phyloP scores from a whole-genome alignment of 1,140 invertebrate genomes.

The Brachionus angularis region DNA sequence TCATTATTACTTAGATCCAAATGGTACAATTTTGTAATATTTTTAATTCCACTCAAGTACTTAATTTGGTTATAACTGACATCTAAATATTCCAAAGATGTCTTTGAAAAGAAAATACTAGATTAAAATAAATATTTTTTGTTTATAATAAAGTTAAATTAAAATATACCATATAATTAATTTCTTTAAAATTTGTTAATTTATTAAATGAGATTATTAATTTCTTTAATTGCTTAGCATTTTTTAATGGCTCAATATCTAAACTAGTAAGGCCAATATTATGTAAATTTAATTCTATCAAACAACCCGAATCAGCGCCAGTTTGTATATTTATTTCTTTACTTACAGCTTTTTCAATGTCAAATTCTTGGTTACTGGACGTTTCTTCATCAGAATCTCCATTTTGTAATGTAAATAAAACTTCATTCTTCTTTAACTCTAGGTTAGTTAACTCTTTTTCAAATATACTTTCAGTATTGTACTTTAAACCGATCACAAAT shows the following conservation, averaged over 20 bases:
- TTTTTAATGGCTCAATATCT: slow-evolving; percentile 47
- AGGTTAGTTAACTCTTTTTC: not conserved
- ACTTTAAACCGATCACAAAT: not conserved
- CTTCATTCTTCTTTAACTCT: not conserved
- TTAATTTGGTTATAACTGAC: slow-evolving; percentile 56
- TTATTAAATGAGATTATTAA: slow-evolving; percentile 56
- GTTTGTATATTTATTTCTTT: slow-evolving; percentile 9
- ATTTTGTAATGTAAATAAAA: not conserved
- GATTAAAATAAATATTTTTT: not conserved
- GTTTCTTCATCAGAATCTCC: slow-evolving; percentile 11
- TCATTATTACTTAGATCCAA: slow-evolving; percentile 32
- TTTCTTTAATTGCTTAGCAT: slow-evolving; percentile 48
- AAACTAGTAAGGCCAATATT: slow-evolving; percentile 53
- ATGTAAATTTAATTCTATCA: slow-evolving; percentile 55
- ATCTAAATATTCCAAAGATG: slow-evolving; percentile 49
- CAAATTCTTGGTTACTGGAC: not conserved
- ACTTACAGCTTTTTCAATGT: not conserved
- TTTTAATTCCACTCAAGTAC: not conserved
- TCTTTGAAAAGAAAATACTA: slow-evolving; percentile 9
- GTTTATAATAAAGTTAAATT: not conserved
- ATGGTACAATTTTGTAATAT: slow-evolving; percentile 15
- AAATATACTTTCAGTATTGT: slow-evolving; percentile 10
- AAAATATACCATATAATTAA: slow-evolving; percentile 51
- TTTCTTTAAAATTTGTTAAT: slow-evolving; percentile 52
- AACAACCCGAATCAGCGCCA: slow-evolving; percentile 47